Evolutionary conservation across 1,140 invertebrate species (phyloP), one percentile per base, ranked within the genome.

Genomic region (Geopemphigus sp.): DNA sequence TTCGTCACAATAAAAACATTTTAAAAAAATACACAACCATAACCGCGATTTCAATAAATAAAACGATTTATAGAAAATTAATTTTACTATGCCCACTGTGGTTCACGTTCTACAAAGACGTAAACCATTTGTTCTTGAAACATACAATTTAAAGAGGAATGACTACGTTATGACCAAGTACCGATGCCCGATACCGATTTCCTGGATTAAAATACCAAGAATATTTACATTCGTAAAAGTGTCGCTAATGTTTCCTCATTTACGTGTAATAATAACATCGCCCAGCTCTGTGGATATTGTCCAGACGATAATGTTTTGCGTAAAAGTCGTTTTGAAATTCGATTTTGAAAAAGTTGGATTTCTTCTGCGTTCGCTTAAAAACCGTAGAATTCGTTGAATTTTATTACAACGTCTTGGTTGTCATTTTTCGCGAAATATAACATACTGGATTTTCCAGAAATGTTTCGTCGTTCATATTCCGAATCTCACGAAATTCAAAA

Each of bases 1-100:
- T 15, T 3, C 32, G 10, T 39, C 32, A 66, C 32, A 45, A 66
- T 22, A 11, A 39, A 66, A 66, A n/a, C 29, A 39, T 15, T n/a
- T 66, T 22, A 45, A 66, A 11, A 39, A 39, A 66, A 66, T 66
- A 39, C 63, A 4, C 14, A 66, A 66, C 63, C 29, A 39, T 66
- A 39, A 39, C 32, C n/a, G 19, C 19, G 19, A 66, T 12, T n/a
- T n/a, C n/a, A n/a, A n/a, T n/a, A n/a, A 19, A 39, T 66, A 11
- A 66, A 66, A 32, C 39, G 11, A 39, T 66, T 66, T 66, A 5
- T n/a, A 39, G 3, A 66, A 39, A 39, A 45, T 66, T 32, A 39
- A n/a, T n/a, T n/a, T 66, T 32, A 19, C 6, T 32, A 32, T 17
- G 32, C 32, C 1, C 19, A 32, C 0, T 11, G n/a, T 22, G 12